Conservation (phyloP, 2,113 vertebrate species). For the Albula goreensis region DNA sequence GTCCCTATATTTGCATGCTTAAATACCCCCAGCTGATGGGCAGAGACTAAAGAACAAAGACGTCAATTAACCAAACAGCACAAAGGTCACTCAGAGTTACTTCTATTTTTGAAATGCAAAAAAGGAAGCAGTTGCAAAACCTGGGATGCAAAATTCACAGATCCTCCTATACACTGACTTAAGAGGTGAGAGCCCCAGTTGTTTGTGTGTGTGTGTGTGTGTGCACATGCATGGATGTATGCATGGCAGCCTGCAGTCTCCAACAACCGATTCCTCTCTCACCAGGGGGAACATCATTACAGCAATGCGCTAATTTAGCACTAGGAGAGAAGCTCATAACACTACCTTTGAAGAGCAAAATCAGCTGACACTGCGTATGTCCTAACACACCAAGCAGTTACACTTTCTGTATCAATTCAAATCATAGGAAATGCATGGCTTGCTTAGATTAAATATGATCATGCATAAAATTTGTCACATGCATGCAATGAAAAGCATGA, state of each 20-base stretch:
- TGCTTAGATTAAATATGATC: neutral
- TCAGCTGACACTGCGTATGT: neutral
- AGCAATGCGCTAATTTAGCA: neutral
- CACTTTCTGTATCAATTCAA: neutral
- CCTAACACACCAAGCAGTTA: neutral
- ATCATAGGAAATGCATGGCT: neutral
- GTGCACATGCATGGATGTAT: conserved; percentile 11
- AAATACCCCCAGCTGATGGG: neutral
- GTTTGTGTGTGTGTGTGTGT: conserved; percentile 2
- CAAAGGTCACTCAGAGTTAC: too few relatives aligned
- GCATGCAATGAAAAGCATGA: neutral
- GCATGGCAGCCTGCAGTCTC: neutral
- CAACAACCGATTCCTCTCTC: too few relatives aligned
- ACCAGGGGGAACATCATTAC: neutral
- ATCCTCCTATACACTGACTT: neutral
- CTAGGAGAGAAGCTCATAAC: neutral
- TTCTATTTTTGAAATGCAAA: neutral
- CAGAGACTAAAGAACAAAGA: neutral
- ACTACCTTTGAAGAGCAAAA: neutral
- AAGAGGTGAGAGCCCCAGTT: neutral
- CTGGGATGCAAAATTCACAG: neutral
- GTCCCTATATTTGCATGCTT: neutral
- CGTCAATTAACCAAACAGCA: too few relatives aligned
- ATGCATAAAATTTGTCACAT: neutral
- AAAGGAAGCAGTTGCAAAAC: neutral